Base-by-base conservation (phyloP, 2,113 vertebrate genomes). In the Promerops cafer region DNA sequence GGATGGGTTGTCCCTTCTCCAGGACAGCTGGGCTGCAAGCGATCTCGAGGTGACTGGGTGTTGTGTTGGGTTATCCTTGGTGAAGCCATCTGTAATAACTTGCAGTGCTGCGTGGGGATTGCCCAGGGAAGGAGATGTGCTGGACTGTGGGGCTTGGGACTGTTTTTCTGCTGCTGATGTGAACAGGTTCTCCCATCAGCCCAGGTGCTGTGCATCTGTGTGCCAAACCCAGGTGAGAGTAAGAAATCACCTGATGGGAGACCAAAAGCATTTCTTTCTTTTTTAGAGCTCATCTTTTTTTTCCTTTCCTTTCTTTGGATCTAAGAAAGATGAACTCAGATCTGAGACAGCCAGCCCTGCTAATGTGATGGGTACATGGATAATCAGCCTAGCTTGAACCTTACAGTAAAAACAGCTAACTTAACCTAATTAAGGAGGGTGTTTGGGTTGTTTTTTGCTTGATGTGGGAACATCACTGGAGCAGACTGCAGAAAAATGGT, bases 61-160 rank as follows among this genome's bases (percentile, higher is more conserved):
- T 86, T 11, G 0, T 17, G 60, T 87, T 91, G 56, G 53, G 56
- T 87, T 89, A 35, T 50, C 0, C 3, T 18, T 44, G 68, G 12
- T 53, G 80, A 70, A 47, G 31, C 72, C 3, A 1, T 49, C 60
- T 78, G 63, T 66, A 49, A 31, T 26, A 56, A 69, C 79, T 59
- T 2, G 22, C 3, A 0, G 42, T 52, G 45, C 50, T 65, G 49
- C 0, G 0, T 19, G 47, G 54, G 42, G 50, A 17, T 86, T 0
- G 9, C 35, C 24, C 52, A 28, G 71, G 68, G 69, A 74, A 77
- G 68, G 80, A 77, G 24, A 44, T 23, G 50, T 1, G 13, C 28
- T 74, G 63, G 22, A 40, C 0, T 23, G 17, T 6, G 13, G n/a
- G 24, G 6, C 27, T 18, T 3, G 1, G 31, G 37, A n/a, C 60